These are phyloP conservation scores for Dendronephthya gigantea DNA, from an alignment of 64 coral and sea anemone genomes.

Conservation along the genomic window DNA sequence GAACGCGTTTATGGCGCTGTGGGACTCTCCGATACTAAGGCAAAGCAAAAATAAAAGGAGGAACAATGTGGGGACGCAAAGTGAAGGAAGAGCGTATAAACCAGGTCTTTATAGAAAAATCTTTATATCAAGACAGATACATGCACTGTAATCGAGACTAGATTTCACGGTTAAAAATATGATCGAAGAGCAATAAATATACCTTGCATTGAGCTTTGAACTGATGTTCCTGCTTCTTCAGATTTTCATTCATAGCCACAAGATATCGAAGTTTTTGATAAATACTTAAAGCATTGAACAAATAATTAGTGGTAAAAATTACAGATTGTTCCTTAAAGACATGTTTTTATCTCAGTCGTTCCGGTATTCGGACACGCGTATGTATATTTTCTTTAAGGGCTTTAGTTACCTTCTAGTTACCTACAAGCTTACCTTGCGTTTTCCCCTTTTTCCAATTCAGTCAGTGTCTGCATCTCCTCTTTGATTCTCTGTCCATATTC, in stretches of 20 bases:
- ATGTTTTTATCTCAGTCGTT: no score
- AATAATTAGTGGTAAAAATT: not conserved
- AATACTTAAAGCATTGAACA: conserved; percentile 37
- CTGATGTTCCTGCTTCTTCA: conserved; percentile 91
- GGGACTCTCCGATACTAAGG: not conserved
- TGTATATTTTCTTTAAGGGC: not conserved
- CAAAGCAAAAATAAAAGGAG: not conserved
- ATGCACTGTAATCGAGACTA: no score
- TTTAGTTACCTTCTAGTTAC: not conserved
- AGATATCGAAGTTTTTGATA: conserved; percentile 80
- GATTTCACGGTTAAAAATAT: not conserved
- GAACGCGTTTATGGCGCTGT: not conserved
- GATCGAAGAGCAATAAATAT: no score
- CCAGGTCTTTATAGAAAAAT: no score
- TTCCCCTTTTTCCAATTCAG: conserved; percentile 82
- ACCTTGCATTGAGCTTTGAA: conserved; percentile 97
- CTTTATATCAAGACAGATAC: no score
- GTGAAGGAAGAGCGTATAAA: no score
- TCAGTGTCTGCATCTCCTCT: conserved; percentile 90
- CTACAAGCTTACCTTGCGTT: conserved; percentile 53
- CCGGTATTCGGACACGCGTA: no score
- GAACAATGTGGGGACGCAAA: no score
- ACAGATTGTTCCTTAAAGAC: not conserved
- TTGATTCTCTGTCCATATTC: conserved; percentile 60
- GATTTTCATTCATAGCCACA: conserved; percentile 95